Percentiles rank a stretch among this genome's conserved stretches.
These are phyloP conservation scores for Clangula hyemalis DNA, from an alignment of 2,797 vertebrate species.

Conservation along the genomic window DNA sequence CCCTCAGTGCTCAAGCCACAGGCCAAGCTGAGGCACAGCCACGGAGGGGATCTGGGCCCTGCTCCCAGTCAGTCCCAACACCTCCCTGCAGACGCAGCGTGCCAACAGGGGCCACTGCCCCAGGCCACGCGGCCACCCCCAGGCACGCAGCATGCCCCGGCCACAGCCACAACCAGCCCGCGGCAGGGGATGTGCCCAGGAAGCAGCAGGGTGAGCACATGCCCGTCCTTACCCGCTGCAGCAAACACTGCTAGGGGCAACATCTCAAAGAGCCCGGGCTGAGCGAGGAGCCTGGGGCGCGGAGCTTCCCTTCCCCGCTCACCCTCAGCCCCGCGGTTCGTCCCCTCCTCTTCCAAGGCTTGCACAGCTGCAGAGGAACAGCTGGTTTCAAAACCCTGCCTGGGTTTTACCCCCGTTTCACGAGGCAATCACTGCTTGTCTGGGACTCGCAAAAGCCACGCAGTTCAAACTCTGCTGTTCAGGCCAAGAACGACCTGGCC, in stretches of 20 bases:
- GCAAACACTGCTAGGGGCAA: background rate
- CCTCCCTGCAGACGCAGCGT: background rate
- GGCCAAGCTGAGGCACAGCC: background rate
- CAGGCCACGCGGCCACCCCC: background rate
- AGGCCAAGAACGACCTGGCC: background rate
- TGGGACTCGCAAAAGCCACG: background rate
- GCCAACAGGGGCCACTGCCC: accelerated
- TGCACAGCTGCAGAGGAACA: background rate
- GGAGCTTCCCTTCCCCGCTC: background rate
- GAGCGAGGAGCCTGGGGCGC: background rate
- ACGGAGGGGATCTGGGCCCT: background rate
- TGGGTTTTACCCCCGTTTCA: background rate
- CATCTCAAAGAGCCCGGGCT: background rate
- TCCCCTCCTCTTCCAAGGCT: background rate
- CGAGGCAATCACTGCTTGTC: background rate
- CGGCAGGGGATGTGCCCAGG: accelerated
- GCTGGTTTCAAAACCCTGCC: background rate
- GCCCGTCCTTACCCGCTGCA: background rate
- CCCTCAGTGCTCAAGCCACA: background rate
- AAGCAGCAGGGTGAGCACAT: background rate
- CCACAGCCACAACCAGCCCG: background rate
- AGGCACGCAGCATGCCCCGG: background rate
- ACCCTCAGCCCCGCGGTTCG: accelerated
- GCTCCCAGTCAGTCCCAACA: background rate
- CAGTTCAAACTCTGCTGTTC: background rate